Evolutionary conservation across 2,113 vertebrate genomes (phyloP).

Genomic region (Arizona elegans): DNA sequence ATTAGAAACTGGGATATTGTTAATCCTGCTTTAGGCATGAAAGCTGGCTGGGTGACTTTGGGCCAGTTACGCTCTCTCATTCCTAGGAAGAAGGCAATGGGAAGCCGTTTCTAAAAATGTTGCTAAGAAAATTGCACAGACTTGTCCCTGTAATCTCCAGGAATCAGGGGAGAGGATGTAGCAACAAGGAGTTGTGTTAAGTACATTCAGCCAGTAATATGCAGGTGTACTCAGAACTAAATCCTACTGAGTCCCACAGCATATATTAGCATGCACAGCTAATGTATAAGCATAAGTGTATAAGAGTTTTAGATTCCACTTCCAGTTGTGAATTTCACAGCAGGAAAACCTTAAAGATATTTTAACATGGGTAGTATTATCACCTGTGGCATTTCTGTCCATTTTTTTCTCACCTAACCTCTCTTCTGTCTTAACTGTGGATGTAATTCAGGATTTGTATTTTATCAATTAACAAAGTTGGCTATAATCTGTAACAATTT

Average conservation of each 20-base stretch:
- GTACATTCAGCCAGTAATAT: neutral
- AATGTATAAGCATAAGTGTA: neutral
- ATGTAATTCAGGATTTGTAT: neutral
- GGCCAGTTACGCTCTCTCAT: neutral
- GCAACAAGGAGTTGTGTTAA: neutral
- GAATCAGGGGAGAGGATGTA: neutral
- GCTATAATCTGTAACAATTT: neutral
- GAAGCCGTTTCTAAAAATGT: neutral
- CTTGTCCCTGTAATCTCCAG: neutral
- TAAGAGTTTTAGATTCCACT: neutral
- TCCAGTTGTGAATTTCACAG: neutral
- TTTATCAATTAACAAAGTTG: neutral
- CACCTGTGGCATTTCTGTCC: neutral
- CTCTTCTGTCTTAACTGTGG: neutral
- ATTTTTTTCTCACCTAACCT: neutral
- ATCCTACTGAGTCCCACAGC: neutral
- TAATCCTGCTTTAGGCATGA: neutral
- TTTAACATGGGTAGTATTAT: neutral
- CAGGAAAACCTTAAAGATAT: neutral
- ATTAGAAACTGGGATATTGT: neutral
- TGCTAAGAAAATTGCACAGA: neutral
- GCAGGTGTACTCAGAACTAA: neutral
- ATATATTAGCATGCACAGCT: neutral
- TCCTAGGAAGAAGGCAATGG: neutral
- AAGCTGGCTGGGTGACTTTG: neutral